Conservation (phyloP, 2,797 vertebrate genomes). For the Morelia viridis region DNA sequence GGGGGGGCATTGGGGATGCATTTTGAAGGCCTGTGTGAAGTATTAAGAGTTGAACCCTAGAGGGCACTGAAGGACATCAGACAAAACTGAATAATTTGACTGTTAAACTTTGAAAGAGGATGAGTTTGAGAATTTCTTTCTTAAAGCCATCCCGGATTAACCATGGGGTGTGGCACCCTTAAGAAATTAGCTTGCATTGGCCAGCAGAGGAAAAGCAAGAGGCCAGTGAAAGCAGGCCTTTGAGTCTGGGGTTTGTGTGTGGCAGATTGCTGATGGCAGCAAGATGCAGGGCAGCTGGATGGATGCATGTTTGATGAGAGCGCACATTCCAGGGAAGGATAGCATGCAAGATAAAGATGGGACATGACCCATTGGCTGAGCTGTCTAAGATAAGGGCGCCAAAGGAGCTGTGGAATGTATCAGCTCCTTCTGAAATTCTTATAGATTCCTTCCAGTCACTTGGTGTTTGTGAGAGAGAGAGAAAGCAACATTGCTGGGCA, state of each 20-base stretch:
- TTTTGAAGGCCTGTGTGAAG: not conserved
- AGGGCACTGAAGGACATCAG: conserved; percentile 54
- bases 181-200: not conserved
- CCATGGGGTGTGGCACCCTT: conserved; percentile 9
- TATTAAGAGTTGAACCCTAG: conserved; percentile 59
- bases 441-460: conserved; percentile 1
- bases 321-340: not conserved
- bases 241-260: conserved; percentile 43
- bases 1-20: fast-evolving
- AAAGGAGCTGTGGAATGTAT: conserved; percentile 10
- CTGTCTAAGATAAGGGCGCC: conserved; percentile 37
- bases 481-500: not conserved
- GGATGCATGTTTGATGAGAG: not conserved
- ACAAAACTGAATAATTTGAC: not conserved
- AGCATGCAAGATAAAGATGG: conserved; percentile 29
- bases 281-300: conserved; percentile 23
- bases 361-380: not conserved
- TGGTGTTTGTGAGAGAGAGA: not conserved
- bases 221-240: conserved; percentile 42
- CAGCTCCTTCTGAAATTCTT: conserved; percentile 24
- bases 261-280: conserved; percentile 42
- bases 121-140: no score
- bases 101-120: not conserved
- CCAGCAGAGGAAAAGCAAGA: conserved; percentile 19
- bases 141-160: conserved; percentile 10